Evolutionary conservation across 1,140 invertebrate genomes (phyloP).

Genomic region (Ganaspis sp.): DNA sequence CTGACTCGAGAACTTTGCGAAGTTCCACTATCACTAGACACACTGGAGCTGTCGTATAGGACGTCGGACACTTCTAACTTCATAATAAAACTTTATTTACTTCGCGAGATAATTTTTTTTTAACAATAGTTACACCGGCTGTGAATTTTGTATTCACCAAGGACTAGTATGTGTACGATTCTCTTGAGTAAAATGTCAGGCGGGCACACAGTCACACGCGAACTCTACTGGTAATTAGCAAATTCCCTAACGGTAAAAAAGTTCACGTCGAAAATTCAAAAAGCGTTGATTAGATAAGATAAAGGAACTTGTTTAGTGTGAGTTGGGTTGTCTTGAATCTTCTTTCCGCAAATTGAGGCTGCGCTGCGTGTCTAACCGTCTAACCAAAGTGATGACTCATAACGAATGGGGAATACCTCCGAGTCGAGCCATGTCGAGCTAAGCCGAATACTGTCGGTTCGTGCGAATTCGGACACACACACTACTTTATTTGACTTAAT

Average conservation of each 20-base stretch:
- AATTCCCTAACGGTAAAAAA: background rate
- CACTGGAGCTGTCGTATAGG: constrained; percentile 71
- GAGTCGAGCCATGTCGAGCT: background rate
- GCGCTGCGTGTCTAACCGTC: background rate
- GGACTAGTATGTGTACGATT: background rate
- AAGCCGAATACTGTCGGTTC: background rate
- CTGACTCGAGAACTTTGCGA: constrained; percentile 72
- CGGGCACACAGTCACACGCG: background rate
- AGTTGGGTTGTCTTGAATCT: background rate
- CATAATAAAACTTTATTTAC: constrained; percentile 54
- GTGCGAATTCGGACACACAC: background rate
- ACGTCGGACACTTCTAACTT: constrained; percentile 70
- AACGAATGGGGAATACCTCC: background rate
- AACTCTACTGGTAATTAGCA: background rate
- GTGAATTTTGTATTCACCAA: background rate
- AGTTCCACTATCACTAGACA: constrained; percentile 71
- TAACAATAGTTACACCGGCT: background rate
- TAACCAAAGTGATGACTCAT: constrained; percentile 7
- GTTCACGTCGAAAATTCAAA: background rate
- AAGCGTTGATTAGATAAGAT: background rate
- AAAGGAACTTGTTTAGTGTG: background rate
- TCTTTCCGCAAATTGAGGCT: background rate
- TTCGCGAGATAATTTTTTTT: background rate
- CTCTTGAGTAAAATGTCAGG: background rate
- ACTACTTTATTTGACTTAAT: too few relatives aligned